Conservation (phyloP, 23 tunicate species). For the Ciona savignyi region DNA sequence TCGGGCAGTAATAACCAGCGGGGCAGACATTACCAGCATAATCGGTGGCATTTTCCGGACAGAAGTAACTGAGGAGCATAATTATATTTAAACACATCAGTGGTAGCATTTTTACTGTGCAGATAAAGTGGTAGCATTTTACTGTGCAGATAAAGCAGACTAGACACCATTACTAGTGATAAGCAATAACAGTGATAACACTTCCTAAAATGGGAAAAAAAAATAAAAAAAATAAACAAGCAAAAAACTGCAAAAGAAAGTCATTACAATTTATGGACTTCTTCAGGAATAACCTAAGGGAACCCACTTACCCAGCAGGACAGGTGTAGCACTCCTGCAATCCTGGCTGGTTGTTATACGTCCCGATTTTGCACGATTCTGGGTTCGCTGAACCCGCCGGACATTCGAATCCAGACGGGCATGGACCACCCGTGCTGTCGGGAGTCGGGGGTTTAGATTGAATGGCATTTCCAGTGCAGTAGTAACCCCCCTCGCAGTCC, state of each 20-base stretch:
- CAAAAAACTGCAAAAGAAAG: neutral
- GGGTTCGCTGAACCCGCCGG: constrained; percentile 65
- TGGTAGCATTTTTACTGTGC: neutral
- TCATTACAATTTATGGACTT: neutral
- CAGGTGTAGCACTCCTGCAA: constrained; percentile 64
- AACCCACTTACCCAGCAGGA: constrained; percentile 76
- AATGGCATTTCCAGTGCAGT: constrained; percentile 46
- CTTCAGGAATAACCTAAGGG: no score
- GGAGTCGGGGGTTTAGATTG: constrained; percentile 19
- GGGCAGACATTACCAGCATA: constrained; percentile 48
- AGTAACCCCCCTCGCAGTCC: constrained; percentile 76
- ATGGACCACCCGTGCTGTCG: constrained; percentile 69
- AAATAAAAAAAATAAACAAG: neutral
- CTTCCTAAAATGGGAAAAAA: no score
- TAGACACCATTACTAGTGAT: no score
- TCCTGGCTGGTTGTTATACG: constrained; percentile 45
- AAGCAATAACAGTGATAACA: no score
- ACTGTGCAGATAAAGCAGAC: no score
- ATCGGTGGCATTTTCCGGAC: constrained; percentile 77
- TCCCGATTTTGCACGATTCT: constrained; percentile 62
- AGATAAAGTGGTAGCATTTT: no score
- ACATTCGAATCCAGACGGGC: constrained; percentile 79
- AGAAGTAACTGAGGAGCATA: constrained; percentile 42
- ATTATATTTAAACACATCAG: neutral
- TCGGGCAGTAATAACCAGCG: constrained; percentile 80